A percentile compares a stretch with the other conserved stretches of the same genome.
These are phyloP conservation scores for Drosophila monieri DNA, from an alignment of 2,888 invertebrate species.

Conservation along the genomic window DNA sequence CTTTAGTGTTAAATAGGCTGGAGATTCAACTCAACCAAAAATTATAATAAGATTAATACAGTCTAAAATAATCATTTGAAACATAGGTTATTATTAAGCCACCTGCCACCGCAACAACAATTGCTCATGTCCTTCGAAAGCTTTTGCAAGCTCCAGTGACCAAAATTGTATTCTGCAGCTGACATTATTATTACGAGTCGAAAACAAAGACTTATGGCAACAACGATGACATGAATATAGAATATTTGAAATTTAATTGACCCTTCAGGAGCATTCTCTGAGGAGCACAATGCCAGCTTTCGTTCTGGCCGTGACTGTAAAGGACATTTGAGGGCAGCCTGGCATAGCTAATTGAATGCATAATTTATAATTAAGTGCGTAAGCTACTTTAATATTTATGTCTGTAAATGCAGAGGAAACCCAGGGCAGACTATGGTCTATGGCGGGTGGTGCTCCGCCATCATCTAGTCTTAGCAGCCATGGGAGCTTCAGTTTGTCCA, in stretches of 20 bases:
- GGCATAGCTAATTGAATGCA: constrained; percentile 73
- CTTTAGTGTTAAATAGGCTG: background rate
- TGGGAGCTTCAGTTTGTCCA: constrained; percentile 43
- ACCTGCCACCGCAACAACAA: constrained; percentile 16
- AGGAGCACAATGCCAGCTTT: constrained; percentile 15
- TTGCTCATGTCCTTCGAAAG: constrained; percentile 1
- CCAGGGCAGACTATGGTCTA: constrained; percentile 1
- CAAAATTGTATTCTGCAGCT: constrained; percentile 42
- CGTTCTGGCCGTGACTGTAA: constrained; percentile 14
- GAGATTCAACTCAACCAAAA: background rate
- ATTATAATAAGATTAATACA: background rate
- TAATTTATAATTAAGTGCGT: constrained; percentile 76
- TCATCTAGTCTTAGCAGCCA: background rate
- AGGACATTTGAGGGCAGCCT: constrained; percentile 42
- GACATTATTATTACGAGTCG: constrained; percentile 37
- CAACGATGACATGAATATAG: constrained; percentile 7
- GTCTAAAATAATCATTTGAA: background rate
- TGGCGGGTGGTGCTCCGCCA: background rate
- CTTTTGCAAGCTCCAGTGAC: constrained; percentile 15
- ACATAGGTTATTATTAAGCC: constrained; percentile 2
- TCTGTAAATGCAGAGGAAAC: constrained; percentile 45
- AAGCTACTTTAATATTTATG: constrained; percentile 77
- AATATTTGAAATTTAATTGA: constrained; percentile 50
- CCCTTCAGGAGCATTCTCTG: constrained; percentile 33
- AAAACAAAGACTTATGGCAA: constrained; percentile 15